Evolutionary conservation across 2,888 invertebrate species (phyloP).

Genomic region (Stenoptilia bipunctidactyla): DNA sequence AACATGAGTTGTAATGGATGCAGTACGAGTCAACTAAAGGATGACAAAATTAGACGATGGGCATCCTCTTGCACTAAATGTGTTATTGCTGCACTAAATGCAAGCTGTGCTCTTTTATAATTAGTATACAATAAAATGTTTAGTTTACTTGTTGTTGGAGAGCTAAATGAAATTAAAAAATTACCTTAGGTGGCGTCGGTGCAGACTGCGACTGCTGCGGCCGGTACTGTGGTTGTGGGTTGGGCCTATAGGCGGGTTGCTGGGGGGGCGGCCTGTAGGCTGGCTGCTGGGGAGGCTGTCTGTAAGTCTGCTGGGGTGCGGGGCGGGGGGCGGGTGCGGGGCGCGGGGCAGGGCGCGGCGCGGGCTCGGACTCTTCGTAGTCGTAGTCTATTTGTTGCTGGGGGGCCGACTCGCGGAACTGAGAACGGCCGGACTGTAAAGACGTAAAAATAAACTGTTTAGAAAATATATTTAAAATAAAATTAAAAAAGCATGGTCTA

Average conservation of each 20-base stretch:
- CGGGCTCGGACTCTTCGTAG: slow-evolving; percentile 43
- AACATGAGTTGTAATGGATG: too few species aligned
- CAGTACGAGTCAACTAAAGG: too few species aligned
- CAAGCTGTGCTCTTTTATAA: too few species aligned
- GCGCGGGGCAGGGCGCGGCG: slow-evolving; percentile 26
- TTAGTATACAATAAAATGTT: too few species aligned
- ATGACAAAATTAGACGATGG: too few species aligned
- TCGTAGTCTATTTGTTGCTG: slow-evolving; percentile 40
- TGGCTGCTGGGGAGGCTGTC: slow-evolving; percentile 19
- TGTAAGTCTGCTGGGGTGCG: slow-evolving; percentile 25
- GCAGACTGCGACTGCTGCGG: slow-evolving; percentile 25
- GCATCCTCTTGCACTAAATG: too few species aligned
- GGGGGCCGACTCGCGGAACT: slow-evolving; percentile 25
- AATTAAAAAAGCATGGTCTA: too few species aligned
- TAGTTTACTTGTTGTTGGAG: too few species aligned
- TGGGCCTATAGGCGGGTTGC: slow-evolving; percentile 24
- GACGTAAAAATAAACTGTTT: too few species aligned
- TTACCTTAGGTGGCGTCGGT: slow-evolving; percentile 49
- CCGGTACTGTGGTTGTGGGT: slow-evolving; percentile 23
- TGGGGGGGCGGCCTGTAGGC: slow-evolving; percentile 23
- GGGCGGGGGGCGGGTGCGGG: slow-evolving; percentile 25
- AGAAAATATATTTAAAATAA: too few species aligned
- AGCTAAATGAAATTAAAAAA: background rate
- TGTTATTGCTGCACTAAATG: too few species aligned
- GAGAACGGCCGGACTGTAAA: slow-evolving; percentile 33